Percentiles rank a stretch among this genome's conserved stretches.
Conservation (phyloP, 2,888 invertebrate species). For the Anoplius nigerrimus region DNA sequence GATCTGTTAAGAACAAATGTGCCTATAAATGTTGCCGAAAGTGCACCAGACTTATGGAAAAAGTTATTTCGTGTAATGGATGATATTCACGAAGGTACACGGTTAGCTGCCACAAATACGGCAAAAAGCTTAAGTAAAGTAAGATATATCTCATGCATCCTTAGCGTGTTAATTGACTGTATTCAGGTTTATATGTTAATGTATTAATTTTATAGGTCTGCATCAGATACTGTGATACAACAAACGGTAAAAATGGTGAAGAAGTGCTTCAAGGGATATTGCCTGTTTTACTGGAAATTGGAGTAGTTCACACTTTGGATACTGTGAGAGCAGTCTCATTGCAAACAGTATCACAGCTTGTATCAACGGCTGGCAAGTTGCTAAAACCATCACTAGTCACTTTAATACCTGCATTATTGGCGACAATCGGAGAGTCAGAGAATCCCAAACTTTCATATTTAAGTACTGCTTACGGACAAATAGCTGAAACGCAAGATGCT, state of each 20-base stretch:
- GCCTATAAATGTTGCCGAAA: constrained; percentile 72
- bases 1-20: constrained; percentile 81
- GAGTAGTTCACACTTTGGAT: constrained; percentile 86
- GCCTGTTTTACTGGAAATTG: constrained; percentile 87
- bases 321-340: constrained; percentile 89
- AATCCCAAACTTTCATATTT: constrained; percentile 85
- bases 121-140: constrained; percentile 86
- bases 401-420: constrained; percentile 89
- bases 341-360: constrained; percentile 90
- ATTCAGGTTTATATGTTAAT: constrained; percentile 5
- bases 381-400: constrained; percentile 88
- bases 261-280: constrained; percentile 85
- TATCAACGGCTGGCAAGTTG: constrained; percentile 86
- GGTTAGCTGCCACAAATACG: constrained; percentile 85
- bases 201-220: constrained; percentile 78
- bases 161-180: not conserved
- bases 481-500: constrained; percentile 84
- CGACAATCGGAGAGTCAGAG: constrained; percentile 92
- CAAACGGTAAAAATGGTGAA: constrained; percentile 84
- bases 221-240: constrained; percentile 82
- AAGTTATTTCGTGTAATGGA: constrained; percentile 94
- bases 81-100: constrained; percentile 93
- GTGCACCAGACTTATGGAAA: constrained; percentile 81
- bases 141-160: constrained; percentile 38
- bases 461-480: constrained; percentile 82